These are phyloP conservation scores for Tapirus terrestris DNA, from an alignment of 2,113 vertebrate species.

Conservation along the genomic window DNA sequence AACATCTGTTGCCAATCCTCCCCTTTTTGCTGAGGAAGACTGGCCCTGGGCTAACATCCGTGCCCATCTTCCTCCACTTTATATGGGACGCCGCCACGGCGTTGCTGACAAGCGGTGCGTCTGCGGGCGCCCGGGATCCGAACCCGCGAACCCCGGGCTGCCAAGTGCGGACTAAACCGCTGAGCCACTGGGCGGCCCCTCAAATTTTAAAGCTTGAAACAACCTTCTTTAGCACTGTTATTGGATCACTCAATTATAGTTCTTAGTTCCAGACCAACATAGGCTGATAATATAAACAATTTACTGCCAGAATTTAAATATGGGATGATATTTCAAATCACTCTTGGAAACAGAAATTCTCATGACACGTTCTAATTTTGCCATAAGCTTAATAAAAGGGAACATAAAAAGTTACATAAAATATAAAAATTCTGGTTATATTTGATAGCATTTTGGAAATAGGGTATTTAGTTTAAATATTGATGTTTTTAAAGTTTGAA, in stretches of 20 bases:
- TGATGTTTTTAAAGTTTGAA: neutral
- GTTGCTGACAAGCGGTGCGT: no score
- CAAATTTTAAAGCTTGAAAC: neutral
- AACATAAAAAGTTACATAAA: neutral
- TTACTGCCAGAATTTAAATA: constrained; percentile 30
- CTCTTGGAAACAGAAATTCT: neutral
- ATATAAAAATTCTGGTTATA: neutral
- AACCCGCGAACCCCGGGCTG: no score
- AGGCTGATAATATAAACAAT: constrained; percentile 35
- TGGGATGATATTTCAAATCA: constrained; percentile 16
- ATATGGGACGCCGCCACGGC: no score
- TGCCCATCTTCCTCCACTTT: no score
- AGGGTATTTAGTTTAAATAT: neutral
- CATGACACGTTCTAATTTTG: neutral
- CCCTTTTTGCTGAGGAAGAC: no score
- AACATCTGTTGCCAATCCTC: no score
- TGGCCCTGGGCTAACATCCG: no score
- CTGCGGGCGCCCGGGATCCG: no score
- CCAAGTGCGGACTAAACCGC: no score
- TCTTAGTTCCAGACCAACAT: constrained; percentile 41
- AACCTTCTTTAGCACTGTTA: constrained; percentile 36
- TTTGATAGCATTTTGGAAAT: neutral
- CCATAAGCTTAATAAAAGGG: neutral
- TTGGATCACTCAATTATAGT: neutral
- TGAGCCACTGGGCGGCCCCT: no score